Conservation (phyloP, 2,888 invertebrate species). For the Chloroclysta siterata region DNA sequence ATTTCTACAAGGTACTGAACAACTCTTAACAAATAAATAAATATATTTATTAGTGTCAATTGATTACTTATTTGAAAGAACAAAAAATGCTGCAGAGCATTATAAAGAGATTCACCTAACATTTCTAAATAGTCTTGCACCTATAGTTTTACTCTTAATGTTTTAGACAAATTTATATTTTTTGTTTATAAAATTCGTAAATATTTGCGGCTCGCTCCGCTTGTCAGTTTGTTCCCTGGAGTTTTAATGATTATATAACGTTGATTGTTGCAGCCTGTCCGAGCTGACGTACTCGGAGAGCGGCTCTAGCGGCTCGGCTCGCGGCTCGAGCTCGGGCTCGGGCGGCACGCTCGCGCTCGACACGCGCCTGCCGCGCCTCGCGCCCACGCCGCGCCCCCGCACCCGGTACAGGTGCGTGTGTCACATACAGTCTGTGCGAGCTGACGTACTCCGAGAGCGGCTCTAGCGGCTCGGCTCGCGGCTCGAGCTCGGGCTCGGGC, state of each 20-base stretch:
- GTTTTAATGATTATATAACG: background rate
- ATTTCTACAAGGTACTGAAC: constrained; percentile 84
- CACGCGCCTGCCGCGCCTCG: constrained; percentile 68
- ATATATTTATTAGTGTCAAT: too few species aligned
- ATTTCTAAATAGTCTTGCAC: too few species aligned
- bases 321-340: constrained; percentile 79
- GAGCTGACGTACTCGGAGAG: constrained; percentile 80
- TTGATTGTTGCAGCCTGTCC: constrained; percentile 57
- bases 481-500: constrained; percentile 78
- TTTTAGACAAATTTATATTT: too few species aligned
- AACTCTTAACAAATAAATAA: background rate
- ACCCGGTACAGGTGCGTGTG: constrained; percentile 68
- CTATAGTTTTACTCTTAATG: too few species aligned
- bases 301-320: constrained; percentile 75
- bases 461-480: constrained; percentile 78
- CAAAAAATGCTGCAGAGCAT: too few species aligned
- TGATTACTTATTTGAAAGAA: too few species aligned
- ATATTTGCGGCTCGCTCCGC: too few species aligned
- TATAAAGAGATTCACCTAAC: too few species aligned
- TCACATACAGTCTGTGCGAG: constrained; percentile 44
- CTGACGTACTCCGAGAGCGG: constrained; percentile 77
- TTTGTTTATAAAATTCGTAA: too few species aligned
- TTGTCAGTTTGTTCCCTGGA: background rate
- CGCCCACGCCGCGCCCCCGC: constrained; percentile 66
- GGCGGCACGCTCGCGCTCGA: constrained; percentile 62